phyloP scores from a whole-genome alignment of 2,888 invertebrate species.

The Esperia sulphurella region DNA sequence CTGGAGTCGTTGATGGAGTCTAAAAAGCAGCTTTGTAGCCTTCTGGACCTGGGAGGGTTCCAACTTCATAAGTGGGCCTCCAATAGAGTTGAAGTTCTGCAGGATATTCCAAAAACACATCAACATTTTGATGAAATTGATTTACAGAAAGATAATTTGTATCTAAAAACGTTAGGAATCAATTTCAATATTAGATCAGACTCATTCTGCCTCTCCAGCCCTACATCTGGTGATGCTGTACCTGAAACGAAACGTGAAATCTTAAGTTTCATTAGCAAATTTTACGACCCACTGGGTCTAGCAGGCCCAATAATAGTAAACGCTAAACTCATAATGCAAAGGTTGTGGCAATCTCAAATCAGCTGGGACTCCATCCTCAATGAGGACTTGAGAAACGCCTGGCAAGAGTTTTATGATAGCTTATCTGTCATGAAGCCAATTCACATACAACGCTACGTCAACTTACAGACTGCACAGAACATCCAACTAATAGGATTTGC shows the following conservation, averaged over 20 bases:
- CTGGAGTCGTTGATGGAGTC: neutral
- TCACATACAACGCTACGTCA: neutral
- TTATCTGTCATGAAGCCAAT: neutral
- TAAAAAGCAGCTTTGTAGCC: neutral
- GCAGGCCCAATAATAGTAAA: neutral
- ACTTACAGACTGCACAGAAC: neutral
- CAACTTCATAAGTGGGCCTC: slow-evolving; percentile 2
- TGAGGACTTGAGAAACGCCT: neutral
- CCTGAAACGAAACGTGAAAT: neutral
- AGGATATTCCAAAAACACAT: neutral
- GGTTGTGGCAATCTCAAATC: neutral
- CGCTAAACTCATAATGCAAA: slow-evolving; percentile 1
- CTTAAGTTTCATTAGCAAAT: neutral
- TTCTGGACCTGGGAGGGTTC: neutral
- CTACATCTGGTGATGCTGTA: neutral
- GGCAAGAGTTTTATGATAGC: neutral
- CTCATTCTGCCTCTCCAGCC: neutral
- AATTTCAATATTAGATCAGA: neutral
- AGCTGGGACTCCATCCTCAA: neutral
- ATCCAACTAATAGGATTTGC: neutral
- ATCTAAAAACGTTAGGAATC: neutral
- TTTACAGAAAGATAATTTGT: neutral
- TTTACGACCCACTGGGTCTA: slow-evolving; percentile 5
- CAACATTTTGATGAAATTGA: neutral
- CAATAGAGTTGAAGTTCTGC: neutral